Conservation (phyloP, 2,797 vertebrate species). For the Denticeps clupeoides region DNA sequence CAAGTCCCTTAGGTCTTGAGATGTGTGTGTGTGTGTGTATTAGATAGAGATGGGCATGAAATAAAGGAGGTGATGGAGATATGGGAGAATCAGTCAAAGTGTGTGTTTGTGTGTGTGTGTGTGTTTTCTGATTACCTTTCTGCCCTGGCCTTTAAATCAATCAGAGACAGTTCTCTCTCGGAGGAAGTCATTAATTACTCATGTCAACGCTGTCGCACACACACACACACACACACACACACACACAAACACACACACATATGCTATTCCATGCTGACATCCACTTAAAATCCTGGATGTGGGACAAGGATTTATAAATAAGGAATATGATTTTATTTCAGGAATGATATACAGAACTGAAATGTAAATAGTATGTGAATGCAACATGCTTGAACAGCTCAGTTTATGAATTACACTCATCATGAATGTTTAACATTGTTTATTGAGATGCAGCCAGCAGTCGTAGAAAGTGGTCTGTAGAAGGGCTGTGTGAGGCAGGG, state of each 20-base stretch:
- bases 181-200: conserved; percentile 38
- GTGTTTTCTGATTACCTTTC: conserved; percentile 26
- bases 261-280: conserved; percentile 9
- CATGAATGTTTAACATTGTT: no score
- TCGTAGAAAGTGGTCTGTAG: no score
- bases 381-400: no score
- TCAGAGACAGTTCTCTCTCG: conserved; percentile 24
- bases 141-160: conserved; percentile 34
- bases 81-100: conserved; percentile 22
- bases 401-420: no score
- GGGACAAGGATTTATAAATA: no score
- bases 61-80: conserved; percentile 17
- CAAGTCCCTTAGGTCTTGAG: conserved; percentile 6
- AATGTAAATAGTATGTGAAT: no score
- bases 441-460: no score
- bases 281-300: background rate
- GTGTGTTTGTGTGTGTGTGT: conserved; percentile 16
- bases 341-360: no score
- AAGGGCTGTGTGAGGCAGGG: conserved; percentile 13
- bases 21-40: no score
- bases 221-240: background rate
- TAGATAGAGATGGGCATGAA: no score
- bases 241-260: background rate
- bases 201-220: conserved; percentile 9
- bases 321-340: no score